Conservation (phyloP, 2,797 vertebrate genomes). For the Hippoglossus hippoglossus region DNA sequence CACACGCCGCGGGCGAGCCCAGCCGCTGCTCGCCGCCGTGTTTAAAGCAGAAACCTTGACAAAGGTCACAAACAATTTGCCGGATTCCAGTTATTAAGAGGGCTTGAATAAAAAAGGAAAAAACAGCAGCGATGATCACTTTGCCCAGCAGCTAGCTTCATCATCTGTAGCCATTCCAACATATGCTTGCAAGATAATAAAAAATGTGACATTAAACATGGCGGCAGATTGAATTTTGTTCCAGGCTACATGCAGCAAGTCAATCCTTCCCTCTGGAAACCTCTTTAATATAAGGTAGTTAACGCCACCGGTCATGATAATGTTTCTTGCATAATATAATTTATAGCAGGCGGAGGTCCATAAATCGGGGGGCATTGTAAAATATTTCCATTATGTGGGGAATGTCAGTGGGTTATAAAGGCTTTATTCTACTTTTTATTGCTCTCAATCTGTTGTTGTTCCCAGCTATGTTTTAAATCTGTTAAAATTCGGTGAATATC, state of each 20-base stretch:
- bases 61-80: conserved; percentile 94
- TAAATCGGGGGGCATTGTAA: conserved; percentile 83
- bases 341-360: conserved; percentile 79
- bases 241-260: conserved; percentile 91
- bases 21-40: conserved; percentile 82
- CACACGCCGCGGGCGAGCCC: conserved; percentile 84
- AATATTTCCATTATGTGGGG: conserved; percentile 84
- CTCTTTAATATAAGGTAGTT: conserved; percentile 89
- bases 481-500: conserved; percentile 70
- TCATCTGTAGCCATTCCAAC: conserved; percentile 92
- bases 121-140: conserved; percentile 42
- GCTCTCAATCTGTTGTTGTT: conserved; percentile 87
- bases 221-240: conserved; percentile 94
- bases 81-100: conserved; percentile 88
- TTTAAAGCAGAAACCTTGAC: conserved; percentile 90
- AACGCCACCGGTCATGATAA: conserved; percentile 87
- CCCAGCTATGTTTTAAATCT: conserved; percentile 74
- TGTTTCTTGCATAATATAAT: conserved; percentile 92
- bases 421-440: conserved; percentile 82
- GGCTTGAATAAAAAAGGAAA: conserved; percentile 19
- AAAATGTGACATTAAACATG: conserved; percentile 92
- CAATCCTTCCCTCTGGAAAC: conserved; percentile 88
- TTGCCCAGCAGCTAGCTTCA: conserved; percentile 90
- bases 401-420: conserved; percentile 84
- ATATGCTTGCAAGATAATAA: conserved; percentile 97